These are phyloP conservation scores for Phengaris arion DNA, from an alignment of 2,888 invertebrate species.

Conservation along the genomic window DNA sequence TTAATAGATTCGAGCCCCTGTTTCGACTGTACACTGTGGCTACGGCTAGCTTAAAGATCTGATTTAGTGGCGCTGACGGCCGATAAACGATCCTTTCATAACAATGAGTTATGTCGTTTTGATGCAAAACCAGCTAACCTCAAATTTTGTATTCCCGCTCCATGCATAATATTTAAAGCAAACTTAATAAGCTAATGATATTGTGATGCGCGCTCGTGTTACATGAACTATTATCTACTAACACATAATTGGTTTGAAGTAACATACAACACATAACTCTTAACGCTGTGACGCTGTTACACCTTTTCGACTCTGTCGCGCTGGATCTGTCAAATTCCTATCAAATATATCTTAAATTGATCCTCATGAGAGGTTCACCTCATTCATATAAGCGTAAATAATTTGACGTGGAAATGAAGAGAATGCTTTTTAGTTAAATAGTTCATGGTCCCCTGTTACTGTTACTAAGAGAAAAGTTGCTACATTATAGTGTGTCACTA, in stretches of 20 bases:
- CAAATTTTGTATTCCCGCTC: constrained; percentile 37
- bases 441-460: neutral
- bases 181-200: constrained; percentile 28
- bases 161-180: constrained; percentile 36
- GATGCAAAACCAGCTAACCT: constrained; percentile 43
- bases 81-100: constrained; percentile 39
- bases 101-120: constrained; percentile 45
- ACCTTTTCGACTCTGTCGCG: too few relatives aligned
- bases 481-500: neutral
- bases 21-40: neutral
- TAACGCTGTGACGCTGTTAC: too few relatives aligned
- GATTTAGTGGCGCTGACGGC: constrained; percentile 34
- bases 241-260: too few relatives aligned
- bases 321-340: too few relatives aligned
- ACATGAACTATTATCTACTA: neutral
- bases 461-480: neutral
- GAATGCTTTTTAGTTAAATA: neutral
- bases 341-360: too few relatives aligned
- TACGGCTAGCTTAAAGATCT: constrained; percentile 37
- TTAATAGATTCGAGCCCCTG: constrained; percentile 17
- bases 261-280: too few relatives aligned
- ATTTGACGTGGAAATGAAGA: neutral
- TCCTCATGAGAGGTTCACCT: too few relatives aligned
- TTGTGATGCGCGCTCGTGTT: constrained; percentile 14
- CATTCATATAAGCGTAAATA: neutral